Base-by-base conservation (phyloP, 2,113 vertebrate genomes). In the Corythornis vintsioides region DNA sequence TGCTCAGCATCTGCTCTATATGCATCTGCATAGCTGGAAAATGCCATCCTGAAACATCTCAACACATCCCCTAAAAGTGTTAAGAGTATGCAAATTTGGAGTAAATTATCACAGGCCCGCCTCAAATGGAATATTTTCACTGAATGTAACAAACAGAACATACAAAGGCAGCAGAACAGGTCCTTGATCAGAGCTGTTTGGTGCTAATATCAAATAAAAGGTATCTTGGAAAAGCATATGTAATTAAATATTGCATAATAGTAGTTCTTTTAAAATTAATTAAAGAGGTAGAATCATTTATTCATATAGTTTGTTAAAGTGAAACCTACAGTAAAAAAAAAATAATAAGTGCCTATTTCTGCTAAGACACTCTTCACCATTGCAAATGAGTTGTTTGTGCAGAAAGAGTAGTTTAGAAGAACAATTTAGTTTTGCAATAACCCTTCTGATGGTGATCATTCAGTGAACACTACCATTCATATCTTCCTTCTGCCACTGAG, bases 391-490 rank as follows among this genome's bases (percentile, higher is more conserved):
- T 78, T 92, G 78, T 94, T 96, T 96, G 57, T 92, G 66, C 24
- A 9, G 87, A 97, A 96, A 95, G 61, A 83, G 63, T 92, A 59
- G 60, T 91, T 92, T 88, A 75, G 82, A 86, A 90, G 76, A 94
- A 89, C n/a, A 95, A 84, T 80, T 84, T 94, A 57, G 66, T 80
- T 83, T 85, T 76, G 55, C 57, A 95, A 94, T 93, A 96, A 93
- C 50, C 35, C 35, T 26, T 56, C 35, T 95, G 85, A 94, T 92
- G 84, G 64, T 77, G 88, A 85, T 91, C 91, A 92, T 81, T 89
- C 92, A 93, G 74, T 95, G 92, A 96, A 93, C 96, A 66, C 53
- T 88, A 59, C 79, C 66, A 88, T 96, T 93, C 88, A 89, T 35
- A 86, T 94, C 56, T 93, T 92, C 67, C 29, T 95, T 88, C 81